Evolutionary conservation across 2,113 vertebrate species (phyloP).

Genomic region (Erythrocercus mccallii): DNA sequence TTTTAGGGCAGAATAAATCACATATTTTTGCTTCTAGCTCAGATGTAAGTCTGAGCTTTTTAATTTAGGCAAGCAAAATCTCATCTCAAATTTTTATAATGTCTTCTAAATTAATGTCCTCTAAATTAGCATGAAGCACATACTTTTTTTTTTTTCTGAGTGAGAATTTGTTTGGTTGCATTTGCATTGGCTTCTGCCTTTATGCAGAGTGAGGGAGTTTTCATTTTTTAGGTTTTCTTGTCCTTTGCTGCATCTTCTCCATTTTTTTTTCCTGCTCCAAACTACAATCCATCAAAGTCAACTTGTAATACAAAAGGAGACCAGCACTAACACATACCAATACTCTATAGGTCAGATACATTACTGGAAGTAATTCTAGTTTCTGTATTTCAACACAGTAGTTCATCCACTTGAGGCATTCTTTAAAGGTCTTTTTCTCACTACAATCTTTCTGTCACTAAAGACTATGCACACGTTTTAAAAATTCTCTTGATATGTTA

Average conservation of each 20-base stretch:
- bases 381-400: neutral
- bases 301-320: neutral
- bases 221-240: neutral
- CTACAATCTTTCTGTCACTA: neutral
- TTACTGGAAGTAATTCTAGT: neutral
- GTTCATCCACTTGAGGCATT: neutral
- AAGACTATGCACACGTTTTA: neutral
- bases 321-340: neutral
- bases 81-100: neutral
- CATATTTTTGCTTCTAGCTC: neutral
- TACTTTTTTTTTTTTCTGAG: neutral
- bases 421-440: neutral
- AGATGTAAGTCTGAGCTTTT: neutral
- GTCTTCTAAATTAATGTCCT: neutral
- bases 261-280: neutral
- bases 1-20: neutral
- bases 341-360: neutral
- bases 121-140: neutral
- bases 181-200: neutral
- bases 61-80: neutral
- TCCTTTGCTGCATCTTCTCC: neutral
- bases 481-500: neutral
- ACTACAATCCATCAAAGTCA: neutral
- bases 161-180: neutral
- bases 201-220: neutral